Conservation (phyloP, 1,140 invertebrate genomes). For the Archivesica marissinica region DNA sequence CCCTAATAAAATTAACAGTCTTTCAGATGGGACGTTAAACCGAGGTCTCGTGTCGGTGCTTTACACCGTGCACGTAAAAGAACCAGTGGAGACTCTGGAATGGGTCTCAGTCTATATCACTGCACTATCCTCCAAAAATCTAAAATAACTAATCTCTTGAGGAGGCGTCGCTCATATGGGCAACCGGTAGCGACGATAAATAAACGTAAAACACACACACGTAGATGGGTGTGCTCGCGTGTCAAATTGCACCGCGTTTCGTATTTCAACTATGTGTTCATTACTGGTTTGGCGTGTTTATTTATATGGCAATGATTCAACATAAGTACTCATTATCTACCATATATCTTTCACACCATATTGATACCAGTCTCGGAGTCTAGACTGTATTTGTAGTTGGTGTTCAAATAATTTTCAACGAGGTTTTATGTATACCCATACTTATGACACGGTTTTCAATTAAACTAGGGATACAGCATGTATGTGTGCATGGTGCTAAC, state of each 20-base stretch:
- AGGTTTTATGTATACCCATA: background rate
- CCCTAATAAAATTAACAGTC: no score
- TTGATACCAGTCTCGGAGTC: constrained; percentile 1
- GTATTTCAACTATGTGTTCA: constrained; percentile 9
- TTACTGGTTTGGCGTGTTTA: background rate
- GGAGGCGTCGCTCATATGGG: no score
- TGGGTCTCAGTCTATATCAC: no score
- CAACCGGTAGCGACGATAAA: no score
- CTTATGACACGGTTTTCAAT: background rate
- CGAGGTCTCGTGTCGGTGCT: no score
- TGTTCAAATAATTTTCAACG: background rate
- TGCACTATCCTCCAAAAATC: no score
- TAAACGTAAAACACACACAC: no score
- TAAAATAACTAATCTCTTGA: no score
- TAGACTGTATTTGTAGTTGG: background rate
- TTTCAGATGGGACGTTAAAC: no score
- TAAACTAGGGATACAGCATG: background rate
- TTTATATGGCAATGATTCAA: background rate
- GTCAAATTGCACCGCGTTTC: background rate
- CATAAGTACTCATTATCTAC: background rate
- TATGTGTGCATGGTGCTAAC: no score
- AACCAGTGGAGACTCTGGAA: no score
- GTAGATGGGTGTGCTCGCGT: background rate
- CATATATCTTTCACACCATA: constrained; percentile 10
- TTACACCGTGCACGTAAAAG: no score